These are phyloP conservation scores for Helicoverpa zea DNA, from an alignment of 1,140 invertebrate species.

Conservation along the genomic window DNA sequence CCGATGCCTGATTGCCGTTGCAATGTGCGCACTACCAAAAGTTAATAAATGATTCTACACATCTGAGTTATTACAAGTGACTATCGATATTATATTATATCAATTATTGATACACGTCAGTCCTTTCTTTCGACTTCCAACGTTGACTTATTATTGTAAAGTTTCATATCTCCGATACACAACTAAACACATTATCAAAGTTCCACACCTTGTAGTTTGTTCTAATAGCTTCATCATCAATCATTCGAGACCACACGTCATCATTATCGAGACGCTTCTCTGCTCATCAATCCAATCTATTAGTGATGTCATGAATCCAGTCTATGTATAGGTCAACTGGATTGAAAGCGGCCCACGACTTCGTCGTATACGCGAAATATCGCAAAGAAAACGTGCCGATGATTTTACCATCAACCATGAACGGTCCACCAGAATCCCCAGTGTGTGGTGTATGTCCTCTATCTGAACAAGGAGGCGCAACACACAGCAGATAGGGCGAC, in stretches of 20 bases:
- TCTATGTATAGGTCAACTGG: slow-evolving; percentile 2
- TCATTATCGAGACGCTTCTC: no score
- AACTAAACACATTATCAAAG: no score
- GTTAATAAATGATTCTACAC: no score
- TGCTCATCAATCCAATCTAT: not conserved
- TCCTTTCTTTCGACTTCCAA: no score
- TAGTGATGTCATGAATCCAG: not conserved
- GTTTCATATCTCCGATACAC: no score
- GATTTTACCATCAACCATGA: not conserved
- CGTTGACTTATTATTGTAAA: no score
- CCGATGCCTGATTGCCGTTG: no score
- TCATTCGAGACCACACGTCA: not conserved
- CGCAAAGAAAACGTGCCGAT: not conserved
- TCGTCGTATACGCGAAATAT: not conserved
- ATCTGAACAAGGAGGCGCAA: not conserved
- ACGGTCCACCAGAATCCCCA: not conserved
- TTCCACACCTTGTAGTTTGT: not conserved
- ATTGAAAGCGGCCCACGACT: not conserved
- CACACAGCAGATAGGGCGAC: not conserved
- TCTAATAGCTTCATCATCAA: not conserved
- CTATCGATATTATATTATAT: no score
- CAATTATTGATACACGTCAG: no score
- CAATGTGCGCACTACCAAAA: not conserved
- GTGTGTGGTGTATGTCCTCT: not conserved
- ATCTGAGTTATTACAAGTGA: no score